Percentiles rank a stretch among this genome's conserved stretches.
Evolutionary conservation across 2,888 invertebrate species (phyloP).

Genomic region (Rhodophaea formosa): DNA sequence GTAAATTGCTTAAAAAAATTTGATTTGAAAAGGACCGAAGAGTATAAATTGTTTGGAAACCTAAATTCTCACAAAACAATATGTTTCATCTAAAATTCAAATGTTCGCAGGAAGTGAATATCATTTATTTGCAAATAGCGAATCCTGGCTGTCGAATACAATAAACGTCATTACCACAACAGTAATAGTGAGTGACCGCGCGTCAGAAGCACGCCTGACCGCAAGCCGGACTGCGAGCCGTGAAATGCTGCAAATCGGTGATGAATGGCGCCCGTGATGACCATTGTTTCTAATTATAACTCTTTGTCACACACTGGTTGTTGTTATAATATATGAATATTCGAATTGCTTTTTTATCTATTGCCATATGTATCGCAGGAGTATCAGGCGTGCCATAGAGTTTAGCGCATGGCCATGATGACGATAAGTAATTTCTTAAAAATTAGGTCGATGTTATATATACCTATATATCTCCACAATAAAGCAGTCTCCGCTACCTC

Average conservation of each 20-base stretch:
- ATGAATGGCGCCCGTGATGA: slow-evolving; percentile 55
- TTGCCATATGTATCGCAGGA: too few relatives aligned
- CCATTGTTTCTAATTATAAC: neutral
- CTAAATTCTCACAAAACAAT: neutral
- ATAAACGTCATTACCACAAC: slow-evolving; percentile 43
- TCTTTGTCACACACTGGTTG: too few relatives aligned
- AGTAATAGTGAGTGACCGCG: slow-evolving; percentile 61
- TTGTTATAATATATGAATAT: too few relatives aligned
- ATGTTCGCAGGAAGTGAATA: slow-evolving; percentile 7
- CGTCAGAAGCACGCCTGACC: slow-evolving; percentile 54
- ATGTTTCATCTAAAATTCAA: slow-evolving; percentile 15
- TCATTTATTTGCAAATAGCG: slow-evolving; percentile 16
- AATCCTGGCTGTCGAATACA: slow-evolving; percentile 45
- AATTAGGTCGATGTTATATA: too few relatives aligned
- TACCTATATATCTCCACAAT: too few relatives aligned
- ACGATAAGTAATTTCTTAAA: too few relatives aligned
- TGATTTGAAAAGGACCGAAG: neutral
- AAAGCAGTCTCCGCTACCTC: too few relatives aligned
- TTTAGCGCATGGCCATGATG: too few relatives aligned
- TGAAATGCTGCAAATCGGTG: slow-evolving; percentile 64
- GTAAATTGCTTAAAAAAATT: neutral
- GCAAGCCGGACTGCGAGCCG: slow-evolving; percentile 55
- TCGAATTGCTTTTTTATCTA: too few relatives aligned
- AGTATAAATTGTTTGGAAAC: slow-evolving; percentile 5
- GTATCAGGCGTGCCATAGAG: too few relatives aligned